These are phyloP conservation scores for Heterodera filipjevi DNA, from an alignment of 2,888 invertebrate species.

Conservation along the genomic window DNA sequence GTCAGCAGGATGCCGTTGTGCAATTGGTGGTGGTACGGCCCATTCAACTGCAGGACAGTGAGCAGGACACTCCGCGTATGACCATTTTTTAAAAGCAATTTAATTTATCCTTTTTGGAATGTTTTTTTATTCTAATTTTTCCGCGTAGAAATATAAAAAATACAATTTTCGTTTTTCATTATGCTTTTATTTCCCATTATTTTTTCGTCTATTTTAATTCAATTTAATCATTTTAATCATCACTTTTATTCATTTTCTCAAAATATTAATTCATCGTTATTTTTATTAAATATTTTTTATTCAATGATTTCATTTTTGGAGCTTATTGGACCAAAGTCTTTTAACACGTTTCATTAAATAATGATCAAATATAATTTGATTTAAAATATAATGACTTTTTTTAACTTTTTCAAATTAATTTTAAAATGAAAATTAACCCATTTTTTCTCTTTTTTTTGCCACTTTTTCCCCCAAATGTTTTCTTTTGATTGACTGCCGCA, in stretches of 20 bases:
- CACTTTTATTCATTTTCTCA: neutral
- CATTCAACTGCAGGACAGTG: conserved; percentile 53
- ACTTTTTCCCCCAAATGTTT: neutral
- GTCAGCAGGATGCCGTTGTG: conserved; percentile 40
- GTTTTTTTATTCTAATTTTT: neutral
- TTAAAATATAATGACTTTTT: no score
- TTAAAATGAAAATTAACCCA: no score
- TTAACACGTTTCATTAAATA: no score
- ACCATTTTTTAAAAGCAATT: neutral
- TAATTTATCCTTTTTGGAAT: neutral
- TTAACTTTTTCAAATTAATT: neutral
- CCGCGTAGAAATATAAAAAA: neutral
- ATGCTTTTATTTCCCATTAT: no score
- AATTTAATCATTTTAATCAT: conserved; percentile 3
- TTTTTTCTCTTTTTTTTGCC: conserved; percentile 19
- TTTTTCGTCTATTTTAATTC: neutral
- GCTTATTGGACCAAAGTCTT: no score
- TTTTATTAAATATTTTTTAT: neutral
- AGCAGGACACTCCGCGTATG: conserved; percentile 48
- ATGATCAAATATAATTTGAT: no score
- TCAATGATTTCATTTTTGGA: neutral
- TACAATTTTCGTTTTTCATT: neutral
- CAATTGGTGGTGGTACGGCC: conserved; percentile 62
- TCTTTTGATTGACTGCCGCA: conserved; percentile 22
- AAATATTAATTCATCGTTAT: neutral